Base-by-base conservation (phyloP, 2,797 vertebrate species). In the Taenioides sp. region DNA sequence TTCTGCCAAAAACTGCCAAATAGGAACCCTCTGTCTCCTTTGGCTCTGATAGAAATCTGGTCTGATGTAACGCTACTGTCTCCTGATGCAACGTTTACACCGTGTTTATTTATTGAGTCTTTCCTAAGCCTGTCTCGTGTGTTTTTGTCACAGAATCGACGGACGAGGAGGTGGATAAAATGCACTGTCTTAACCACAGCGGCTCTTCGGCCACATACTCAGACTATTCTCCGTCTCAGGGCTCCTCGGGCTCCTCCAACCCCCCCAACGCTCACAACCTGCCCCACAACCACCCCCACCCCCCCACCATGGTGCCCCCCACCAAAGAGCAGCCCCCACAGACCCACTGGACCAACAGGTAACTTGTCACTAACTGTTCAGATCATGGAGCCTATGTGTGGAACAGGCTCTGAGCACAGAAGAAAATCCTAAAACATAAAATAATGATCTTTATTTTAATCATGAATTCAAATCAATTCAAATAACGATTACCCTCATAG, bases 121-220 rank as follows among this genome's bases (percentile, higher is more conserved):
- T 64, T 64, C 31, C n/a, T 16, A 25, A 64, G 16, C 11, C 37
- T 47, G 62, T 25, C 62, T 7, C 11, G 20, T 65, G 23, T 65
- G 40, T 20, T 65, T 62, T 6, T 62, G 7, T 25, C 43, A 81
- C 94, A 99, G 98, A 98, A 88, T 99, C 97, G 54, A 99, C 96
- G 58, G 98, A 99, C 86, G 98, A 99, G 79, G 98, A 98, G 91
- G 95, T 94, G 81, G 98, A 99, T 92, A 99, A 99, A 94, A 94
- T 96, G 89, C 98, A 99, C 85, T 96, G 97, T 95, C 93, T 97
- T 92, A 98, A 98, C 93, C 98, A 99, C 95, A 99, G 98, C 76
- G 97, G 97, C 89, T 99, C 98, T 89, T 99, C 98, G 54, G 98
- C 97, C 90, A 99, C 97, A 86, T 99, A 99, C 92, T 99, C 98